Percentiles rank a stretch among this genome's conserved stretches.
These are phyloP conservation scores for Anabacerthia variegaticeps DNA, from an alignment of 2,797 vertebrate species.

Conservation along the genomic window DNA sequence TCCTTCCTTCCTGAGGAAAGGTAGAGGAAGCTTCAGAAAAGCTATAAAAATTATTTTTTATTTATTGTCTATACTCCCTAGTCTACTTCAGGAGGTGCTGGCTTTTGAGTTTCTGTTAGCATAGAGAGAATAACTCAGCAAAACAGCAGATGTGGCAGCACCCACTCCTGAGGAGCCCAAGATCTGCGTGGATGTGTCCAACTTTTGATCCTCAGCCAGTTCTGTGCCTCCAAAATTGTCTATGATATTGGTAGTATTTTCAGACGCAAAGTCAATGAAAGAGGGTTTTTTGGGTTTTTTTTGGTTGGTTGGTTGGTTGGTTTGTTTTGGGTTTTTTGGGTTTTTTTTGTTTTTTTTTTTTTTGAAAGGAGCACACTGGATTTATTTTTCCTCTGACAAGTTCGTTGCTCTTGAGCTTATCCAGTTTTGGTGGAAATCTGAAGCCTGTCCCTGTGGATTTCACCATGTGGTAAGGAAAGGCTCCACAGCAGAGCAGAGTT, in stretches of 20 bases:
- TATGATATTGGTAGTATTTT: background rate
- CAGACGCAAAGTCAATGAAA: background rate
- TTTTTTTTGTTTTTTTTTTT: background rate
- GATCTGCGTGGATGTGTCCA: rapidly evolving
- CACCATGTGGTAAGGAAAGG: background rate
- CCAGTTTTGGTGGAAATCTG: constrained; percentile 19
- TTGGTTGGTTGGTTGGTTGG: too few relatives aligned
- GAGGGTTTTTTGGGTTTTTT: background rate
- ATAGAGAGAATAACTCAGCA: background rate
- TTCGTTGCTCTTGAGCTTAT: background rate
- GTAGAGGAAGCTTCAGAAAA: background rate
- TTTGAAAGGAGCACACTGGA: background rate
- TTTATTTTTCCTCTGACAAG: constrained; percentile 38
- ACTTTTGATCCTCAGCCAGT: background rate
- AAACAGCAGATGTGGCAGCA: background rate
- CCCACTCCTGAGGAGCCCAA: background rate
- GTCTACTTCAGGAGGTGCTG: background rate
- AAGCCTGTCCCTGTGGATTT: constrained; percentile 9
- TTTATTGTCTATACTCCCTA: background rate
- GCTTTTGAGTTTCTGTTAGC: background rate
- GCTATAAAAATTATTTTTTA: background rate
- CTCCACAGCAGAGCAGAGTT: background rate
- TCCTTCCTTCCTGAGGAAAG: background rate
- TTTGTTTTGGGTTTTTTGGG: too few relatives aligned
- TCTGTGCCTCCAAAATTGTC: background rate